A percentile compares a stretch with the other conserved stretches of the same genome.
These are phyloP conservation scores for Corythoichthys intestinalis DNA, from an alignment of 2,113 vertebrate genomes.

Conservation along the genomic window DNA sequence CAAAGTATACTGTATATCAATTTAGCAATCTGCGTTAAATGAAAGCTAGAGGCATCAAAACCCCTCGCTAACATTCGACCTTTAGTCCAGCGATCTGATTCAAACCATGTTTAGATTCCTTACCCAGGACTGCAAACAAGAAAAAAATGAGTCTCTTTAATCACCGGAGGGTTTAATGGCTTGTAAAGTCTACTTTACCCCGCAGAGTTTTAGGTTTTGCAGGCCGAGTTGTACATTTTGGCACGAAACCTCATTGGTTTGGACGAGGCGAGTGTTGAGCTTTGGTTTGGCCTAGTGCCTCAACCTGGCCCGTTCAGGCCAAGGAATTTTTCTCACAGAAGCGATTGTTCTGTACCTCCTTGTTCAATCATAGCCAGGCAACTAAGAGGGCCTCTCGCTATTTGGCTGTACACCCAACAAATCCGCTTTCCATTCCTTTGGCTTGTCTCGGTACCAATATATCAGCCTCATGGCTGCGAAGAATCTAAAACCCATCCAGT, in stretches of 20 bases:
- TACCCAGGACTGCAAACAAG: slow-evolving; percentile 19
- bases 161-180: slow-evolving; percentile 19
- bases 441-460: slow-evolving; percentile 48
- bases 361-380: slow-evolving; percentile 24
- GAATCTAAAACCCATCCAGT: slow-evolving; percentile 51
- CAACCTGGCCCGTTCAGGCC: slow-evolving; percentile 41
- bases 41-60: slow-evolving; percentile 38
- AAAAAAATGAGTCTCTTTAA: slow-evolving; percentile 26
- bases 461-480: slow-evolving; percentile 55
- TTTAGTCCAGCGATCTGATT: slow-evolving; percentile 29
- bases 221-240: slow-evolving; percentile 31
- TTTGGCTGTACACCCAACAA: slow-evolving; percentile 58
- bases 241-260: slow-evolving; percentile 33
- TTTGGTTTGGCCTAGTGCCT: slow-evolving; percentile 43
- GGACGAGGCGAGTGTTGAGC: slow-evolving; percentile 30
- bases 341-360: slow-evolving; percentile 29
- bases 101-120: slow-evolving; percentile 13
- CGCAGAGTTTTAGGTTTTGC: slow-evolving; percentile 32
- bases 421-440: slow-evolving; percentile 50
- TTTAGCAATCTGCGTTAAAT: slow-evolving; percentile 40
- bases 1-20: slow-evolving; percentile 9
- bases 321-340: slow-evolving; percentile 60
- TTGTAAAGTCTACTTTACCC: slow-evolving; percentile 28
- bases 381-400: slow-evolving; percentile 45
- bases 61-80: slow-evolving; percentile 19